These are phyloP conservation scores for Mycteria americana DNA, from an alignment of 2,797 vertebrate genomes.

Conservation along the genomic window DNA sequence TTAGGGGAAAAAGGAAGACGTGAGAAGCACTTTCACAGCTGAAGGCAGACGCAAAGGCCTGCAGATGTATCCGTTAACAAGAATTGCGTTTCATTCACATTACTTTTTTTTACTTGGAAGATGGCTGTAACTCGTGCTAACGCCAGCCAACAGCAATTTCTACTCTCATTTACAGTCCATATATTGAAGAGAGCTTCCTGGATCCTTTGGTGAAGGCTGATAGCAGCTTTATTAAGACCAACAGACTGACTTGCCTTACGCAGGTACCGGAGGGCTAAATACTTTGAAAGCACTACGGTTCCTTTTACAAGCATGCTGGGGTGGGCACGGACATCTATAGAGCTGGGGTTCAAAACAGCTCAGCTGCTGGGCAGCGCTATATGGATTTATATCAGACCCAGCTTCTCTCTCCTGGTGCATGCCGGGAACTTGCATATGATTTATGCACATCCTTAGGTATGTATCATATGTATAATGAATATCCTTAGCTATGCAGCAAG, in stretches of 20 bases:
- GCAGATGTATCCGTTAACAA: neutral
- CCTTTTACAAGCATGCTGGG: neutral
- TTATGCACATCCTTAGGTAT: neutral
- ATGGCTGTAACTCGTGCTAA: neutral
- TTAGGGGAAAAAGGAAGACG: neutral
- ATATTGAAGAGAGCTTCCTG: neutral
- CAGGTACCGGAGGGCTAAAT: neutral
- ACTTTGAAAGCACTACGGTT: too few relatives aligned
- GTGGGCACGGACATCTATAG: accelerated
- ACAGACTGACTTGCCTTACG: neutral
- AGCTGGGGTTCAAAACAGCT: neutral
- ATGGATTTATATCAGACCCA: neutral
- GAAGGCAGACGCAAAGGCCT: neutral
- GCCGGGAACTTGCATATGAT: neutral
- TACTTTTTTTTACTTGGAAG: neutral
- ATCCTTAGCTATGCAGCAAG: neutral
- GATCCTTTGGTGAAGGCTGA: neutral
- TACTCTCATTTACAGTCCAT: neutral
- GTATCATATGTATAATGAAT: accelerated
- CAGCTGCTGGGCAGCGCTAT: neutral
- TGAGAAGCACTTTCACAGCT: conserved; percentile 9
- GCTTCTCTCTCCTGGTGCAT: neutral
- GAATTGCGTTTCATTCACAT: neutral
- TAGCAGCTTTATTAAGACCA: neutral
- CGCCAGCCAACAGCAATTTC: neutral